Base-by-base conservation (phyloP, 2,797 vertebrate species). In the Halcyon smyrnensis region DNA sequence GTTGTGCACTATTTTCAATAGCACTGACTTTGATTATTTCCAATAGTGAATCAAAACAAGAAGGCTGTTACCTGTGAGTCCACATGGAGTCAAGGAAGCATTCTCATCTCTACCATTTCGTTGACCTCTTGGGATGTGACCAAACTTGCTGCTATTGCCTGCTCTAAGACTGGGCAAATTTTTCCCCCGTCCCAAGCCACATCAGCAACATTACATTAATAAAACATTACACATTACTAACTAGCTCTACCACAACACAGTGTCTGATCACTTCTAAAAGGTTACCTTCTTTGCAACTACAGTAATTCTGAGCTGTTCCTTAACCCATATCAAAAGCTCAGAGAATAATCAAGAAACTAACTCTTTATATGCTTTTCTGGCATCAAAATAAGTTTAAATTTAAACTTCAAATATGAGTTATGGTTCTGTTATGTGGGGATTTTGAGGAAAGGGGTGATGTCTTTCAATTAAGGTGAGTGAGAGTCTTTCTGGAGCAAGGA, bases 401-500 rank as follows among this genome's bases (percentile, higher is more conserved):
- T 59, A 59, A 36, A 59, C n/a, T 59, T 36, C 32, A 34, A 94
- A 67, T 0, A 1, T 17, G 12, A 71, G n/a, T 54, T 94, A 89
- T 65, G 17, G 34, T 14, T 88, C 71, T 65, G 62, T 67, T 76
- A 32, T 24, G 43, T 67, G 54, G 36, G 23, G 6, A 32, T 87
- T 77, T 32, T 8, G 15, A 0, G 3, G n/a, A 79, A 94, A 12
- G n/a, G 28, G 32, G 39, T 60, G 77, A 89, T 79, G 56, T 60
- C 51, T 87, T 86, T 83, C 89, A 94, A 74, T 77, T 88, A 82
- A 77, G 1, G 1, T 32, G 89, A 95, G 76, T 39, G 11, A 48
- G 64, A 86, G 51, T 39, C 48, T 68, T 93, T 79, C 83, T 5
- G 1, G 3, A 89, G 64, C 32, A 91, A 84, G 83, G 39, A 67